A percentile compares a stretch with the other conserved stretches of the same genome.
Evolutionary conservation across 1,140 invertebrate genomes (phyloP).

Genomic region (Dreissena rostriformis): DNA sequence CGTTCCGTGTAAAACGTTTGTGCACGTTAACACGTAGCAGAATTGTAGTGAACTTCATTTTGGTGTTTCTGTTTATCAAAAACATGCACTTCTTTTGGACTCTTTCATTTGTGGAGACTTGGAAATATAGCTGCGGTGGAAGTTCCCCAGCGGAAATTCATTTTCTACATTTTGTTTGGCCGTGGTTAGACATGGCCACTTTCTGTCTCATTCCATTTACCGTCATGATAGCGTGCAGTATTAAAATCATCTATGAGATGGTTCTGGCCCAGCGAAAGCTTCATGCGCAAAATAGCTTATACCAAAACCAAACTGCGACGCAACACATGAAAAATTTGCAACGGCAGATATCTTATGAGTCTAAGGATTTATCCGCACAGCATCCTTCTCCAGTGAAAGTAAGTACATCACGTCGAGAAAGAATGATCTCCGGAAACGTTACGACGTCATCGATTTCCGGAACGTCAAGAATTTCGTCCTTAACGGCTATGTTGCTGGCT

Average conservation of each 20-base stretch:
- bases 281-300: conserved; percentile 23
- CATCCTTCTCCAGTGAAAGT: not conserved
- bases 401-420: not conserved
- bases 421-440: not conserved
- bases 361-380: not conserved
- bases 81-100: conserved; percentile 75
- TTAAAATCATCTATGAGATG: conserved; percentile 69
- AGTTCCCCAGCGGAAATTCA: not conserved
- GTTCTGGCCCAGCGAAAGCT: conserved; percentile 47
- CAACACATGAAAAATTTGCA: not conserved
- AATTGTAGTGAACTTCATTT: conserved; percentile 46
- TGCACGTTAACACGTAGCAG: conserved; percentile 60
- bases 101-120: conserved; percentile 43
- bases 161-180: conserved; percentile 68
- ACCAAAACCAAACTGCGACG: not conserved
- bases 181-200: conserved; percentile 77
- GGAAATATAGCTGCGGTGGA: conserved; percentile 51
- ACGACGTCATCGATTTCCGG: not conserved
- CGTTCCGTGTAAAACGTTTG: conserved; percentile 60
- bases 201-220: conserved; percentile 74
- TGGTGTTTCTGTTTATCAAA: conserved; percentile 42
- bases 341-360: not conserved
- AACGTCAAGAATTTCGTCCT: conserved; percentile 50
- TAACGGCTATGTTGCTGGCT: conserved; percentile 72
- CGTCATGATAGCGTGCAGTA: conserved; percentile 72